phyloP scores from a whole-genome alignment of 2,888 invertebrate species.

The Drosophila vallismaia region DNA sequence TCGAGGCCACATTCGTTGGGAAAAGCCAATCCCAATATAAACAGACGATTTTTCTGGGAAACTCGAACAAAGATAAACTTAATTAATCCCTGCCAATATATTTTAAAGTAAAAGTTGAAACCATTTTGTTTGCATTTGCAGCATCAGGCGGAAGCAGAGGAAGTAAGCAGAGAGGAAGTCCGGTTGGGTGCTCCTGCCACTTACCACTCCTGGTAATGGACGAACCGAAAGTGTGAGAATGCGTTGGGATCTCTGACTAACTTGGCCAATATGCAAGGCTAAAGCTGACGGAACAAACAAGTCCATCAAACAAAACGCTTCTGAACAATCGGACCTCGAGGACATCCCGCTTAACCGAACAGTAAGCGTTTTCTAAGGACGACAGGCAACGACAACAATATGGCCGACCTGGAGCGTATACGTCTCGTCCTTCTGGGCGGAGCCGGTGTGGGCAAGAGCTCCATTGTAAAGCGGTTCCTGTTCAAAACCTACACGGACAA shows the following conservation, averaged over 20 bases:
- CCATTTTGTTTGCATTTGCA: slow-evolving; percentile 20
- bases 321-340: slow-evolving; percentile 19
- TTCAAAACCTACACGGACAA: slow-evolving; percentile 91
- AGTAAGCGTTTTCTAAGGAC: slow-evolving; percentile 46
- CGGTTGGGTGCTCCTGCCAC: slow-evolving; percentile 9
- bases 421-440: slow-evolving; percentile 93
- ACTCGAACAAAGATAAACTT: neutral
- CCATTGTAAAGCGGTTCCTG: slow-evolving; percentile 91
- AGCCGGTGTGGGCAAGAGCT: slow-evolving; percentile 93
- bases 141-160: slow-evolving; percentile 28
- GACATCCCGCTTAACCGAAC: slow-evolving; percentile 23
- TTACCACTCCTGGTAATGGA: neutral
- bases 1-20: slow-evolving; percentile 10
- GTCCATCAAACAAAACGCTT: slow-evolving; percentile 17
- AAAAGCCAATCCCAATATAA: slow-evolving; percentile 40
- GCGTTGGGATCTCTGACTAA: slow-evolving; percentile 20
- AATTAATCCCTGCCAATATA: slow-evolving; percentile 3
- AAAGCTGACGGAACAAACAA: slow-evolving; percentile 25
- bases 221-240: slow-evolving; percentile 46
- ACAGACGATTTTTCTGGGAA: slow-evolving; percentile 2
- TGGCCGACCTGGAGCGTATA: slow-evolving; percentile 91
- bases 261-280: slow-evolving; percentile 36
- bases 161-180: slow-evolving; percentile 32
- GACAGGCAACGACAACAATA: slow-evolving; percentile 69
- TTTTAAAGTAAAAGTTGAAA: slow-evolving; percentile 1